Evolutionary conservation across 2,113 vertebrate genomes (phyloP).

Genomic region (Herpailurus yagouaroundi): DNA sequence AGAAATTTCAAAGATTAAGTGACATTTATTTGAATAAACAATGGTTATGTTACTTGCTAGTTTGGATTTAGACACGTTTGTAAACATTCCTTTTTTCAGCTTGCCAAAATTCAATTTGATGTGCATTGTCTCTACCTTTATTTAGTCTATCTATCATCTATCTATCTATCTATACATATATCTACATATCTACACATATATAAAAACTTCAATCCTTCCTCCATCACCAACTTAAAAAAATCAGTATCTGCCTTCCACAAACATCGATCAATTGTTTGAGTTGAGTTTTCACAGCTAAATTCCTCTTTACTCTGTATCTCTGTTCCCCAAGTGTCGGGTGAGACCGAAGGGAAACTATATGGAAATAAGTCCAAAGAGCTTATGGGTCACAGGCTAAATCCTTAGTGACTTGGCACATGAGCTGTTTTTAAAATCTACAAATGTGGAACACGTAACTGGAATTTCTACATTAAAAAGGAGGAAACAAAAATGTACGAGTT

Average conservation of each 20-base stretch:
- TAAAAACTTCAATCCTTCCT: neutral
- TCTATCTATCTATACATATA: too few relatives aligned
- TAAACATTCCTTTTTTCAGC: neutral
- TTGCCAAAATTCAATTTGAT: neutral
- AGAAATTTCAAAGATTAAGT: slow-evolving; percentile 33
- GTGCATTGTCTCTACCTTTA: neutral
- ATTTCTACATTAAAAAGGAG: slow-evolving; percentile 1
- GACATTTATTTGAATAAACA: neutral
- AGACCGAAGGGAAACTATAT: neutral
- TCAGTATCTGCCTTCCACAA: neutral
- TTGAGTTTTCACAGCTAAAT: neutral
- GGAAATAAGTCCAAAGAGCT: neutral
- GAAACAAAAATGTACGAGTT: neutral
- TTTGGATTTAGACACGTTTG: neutral
- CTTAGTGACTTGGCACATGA: neutral
- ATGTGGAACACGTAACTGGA: neutral
- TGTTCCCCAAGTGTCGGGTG: neutral
- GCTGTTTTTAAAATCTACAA: neutral
- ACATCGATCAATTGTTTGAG: neutral
- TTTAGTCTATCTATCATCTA: neutral
- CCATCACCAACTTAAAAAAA: neutral
- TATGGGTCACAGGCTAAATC: neutral
- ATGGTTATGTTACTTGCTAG: neutral
- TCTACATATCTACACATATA: neutral
- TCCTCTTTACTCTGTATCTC: neutral